Percentiles rank a stretch among this genome's conserved stretches.
These are phyloP conservation scores for Tachysurus fulvidraco DNA, from an alignment of 2,113 vertebrate species.

Conservation along the genomic window DNA sequence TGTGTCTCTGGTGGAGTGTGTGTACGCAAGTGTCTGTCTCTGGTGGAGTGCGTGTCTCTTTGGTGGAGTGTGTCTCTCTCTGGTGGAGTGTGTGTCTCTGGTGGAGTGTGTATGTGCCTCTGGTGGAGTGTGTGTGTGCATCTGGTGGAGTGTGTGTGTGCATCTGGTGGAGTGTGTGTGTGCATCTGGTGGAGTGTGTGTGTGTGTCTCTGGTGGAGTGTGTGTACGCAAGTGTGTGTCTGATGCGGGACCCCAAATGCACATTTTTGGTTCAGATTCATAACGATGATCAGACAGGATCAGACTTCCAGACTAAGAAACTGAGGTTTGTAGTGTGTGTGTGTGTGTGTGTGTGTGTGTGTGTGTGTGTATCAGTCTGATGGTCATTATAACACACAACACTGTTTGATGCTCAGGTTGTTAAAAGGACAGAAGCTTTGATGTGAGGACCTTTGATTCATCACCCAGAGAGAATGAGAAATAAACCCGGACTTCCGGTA, in stretches of 20 bases:
- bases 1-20: no score
- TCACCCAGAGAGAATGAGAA: not conserved
- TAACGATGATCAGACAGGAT: not conserved
- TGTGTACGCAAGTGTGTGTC: not conserved
- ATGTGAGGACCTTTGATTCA: not conserved
- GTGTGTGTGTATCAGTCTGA: not conserved
- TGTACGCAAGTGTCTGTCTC: no score
- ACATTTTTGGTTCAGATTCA: not conserved
- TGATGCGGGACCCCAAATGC: no score
- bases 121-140: no score
- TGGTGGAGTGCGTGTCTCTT: not conserved
- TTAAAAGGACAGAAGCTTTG: not conserved
- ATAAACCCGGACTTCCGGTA: not conserved
- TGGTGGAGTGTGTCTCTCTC: not conserved
- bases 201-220: not conserved
- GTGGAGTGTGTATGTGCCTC: no score
- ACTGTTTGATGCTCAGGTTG: not conserved
- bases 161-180: no score
- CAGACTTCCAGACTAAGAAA: not conserved
- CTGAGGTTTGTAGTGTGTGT: no score
- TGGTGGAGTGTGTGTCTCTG: no score
- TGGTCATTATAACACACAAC: not conserved
- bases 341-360: not conserved
- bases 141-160: no score
- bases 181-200: no score